Evolutionary conservation across 2,797 vertebrate species (phyloP), one percentile per base, ranked within the genome.

Genomic region (Ctenopoma multispine): DNA sequence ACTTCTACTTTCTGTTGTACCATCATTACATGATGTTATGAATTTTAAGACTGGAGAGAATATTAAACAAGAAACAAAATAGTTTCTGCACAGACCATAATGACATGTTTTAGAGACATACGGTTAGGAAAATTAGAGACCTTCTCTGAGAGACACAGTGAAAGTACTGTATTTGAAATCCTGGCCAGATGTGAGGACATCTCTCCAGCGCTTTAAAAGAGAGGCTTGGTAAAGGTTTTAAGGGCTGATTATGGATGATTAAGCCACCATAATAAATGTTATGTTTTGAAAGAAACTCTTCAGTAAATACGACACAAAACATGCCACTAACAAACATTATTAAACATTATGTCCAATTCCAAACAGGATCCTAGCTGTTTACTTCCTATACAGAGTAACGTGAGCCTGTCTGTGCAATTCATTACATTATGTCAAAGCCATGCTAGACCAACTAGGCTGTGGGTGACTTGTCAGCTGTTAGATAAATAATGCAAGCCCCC

Each of bases 401-500:
- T 18, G 88, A 93, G 65, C 66, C 72, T 1, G 14, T 49, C 71
- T 76, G 59, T 46, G 21, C 71, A 21, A 57, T 84, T 72, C 65
- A 29, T 77, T 71, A 80, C 54, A 56, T 50, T 82, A 79, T 77
- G 79, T 61, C 70, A 71, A 77, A 75, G 85, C 77, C 73, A 74
- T 13, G 67, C 77, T 66, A 75, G 46, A 50, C 70, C 69, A 67
- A 40, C 49, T 63, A 61, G 62, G 76, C 65, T 53, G 44, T 57
- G 63, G 70, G 36, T 69, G 71, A 63, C 74, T 80, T 44, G 74
- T 85, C 73, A 79, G 63, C 48, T 66, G 66, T 65, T 60, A 21
- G 75, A 89, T 93, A 67, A 93, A 94, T 94, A 92, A 93, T 94
- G 86, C 78, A 92, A 74, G 57, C 49, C n/a, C n/a, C n/a, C 69